phyloP scores from a whole-genome alignment of 1,140 invertebrate genomes.

The Hetaerina americana region DNA sequence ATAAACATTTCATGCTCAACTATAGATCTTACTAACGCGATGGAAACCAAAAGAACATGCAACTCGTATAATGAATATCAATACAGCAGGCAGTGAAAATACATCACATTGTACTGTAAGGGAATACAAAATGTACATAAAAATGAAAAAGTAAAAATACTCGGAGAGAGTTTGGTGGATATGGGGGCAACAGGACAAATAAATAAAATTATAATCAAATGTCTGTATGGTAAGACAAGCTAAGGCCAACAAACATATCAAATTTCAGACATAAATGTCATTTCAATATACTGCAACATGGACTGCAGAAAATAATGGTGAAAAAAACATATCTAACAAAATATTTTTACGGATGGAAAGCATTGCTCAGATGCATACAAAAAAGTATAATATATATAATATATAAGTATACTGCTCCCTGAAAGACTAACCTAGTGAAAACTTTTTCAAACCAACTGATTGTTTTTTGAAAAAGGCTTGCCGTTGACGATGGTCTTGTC shows the following conservation, averaged over 20 bases:
- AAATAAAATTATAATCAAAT: constrained; percentile 1
- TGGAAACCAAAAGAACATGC: neutral
- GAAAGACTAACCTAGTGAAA: constrained; percentile 1
- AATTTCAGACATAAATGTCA: constrained; percentile 4
- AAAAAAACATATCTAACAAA: neutral
- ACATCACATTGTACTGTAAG: neutral
- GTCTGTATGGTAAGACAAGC: constrained; percentile 9
- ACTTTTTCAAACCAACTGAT: neutral
- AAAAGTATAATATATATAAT: neutral
- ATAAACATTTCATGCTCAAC: neutral
- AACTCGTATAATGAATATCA: neutral
- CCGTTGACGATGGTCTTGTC: constrained; percentile 1
- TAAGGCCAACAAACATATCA: constrained; percentile 2
- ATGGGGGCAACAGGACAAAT: neutral
- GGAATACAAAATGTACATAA: neutral
- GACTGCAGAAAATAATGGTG: neutral
- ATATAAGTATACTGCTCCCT: neutral
- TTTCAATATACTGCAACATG: neutral
- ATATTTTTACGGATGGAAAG: neutral
- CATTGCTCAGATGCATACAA: neutral
- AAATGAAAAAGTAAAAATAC: constrained; percentile 1
- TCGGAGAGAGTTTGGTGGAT: neutral
- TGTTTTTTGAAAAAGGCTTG: neutral
- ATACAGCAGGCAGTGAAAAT: neutral
- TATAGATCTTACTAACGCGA: neutral